These are phyloP conservation scores for Bicyclus anynana DNA, from an alignment of 1,140 invertebrate genomes.

Conservation along the genomic window DNA sequence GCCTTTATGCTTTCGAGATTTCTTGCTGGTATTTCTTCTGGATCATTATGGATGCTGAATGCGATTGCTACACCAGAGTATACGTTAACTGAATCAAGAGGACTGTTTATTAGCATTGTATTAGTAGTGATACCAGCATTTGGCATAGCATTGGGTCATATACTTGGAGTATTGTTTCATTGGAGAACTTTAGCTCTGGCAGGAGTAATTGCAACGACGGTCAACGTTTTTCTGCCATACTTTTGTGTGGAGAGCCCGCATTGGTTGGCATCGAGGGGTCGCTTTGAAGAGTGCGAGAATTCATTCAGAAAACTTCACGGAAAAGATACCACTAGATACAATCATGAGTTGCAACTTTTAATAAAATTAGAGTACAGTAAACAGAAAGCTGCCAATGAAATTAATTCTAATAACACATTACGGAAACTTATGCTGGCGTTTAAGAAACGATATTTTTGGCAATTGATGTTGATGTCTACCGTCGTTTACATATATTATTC, in stretches of 20 bases:
- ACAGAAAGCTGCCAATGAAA: background rate
- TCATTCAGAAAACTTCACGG: slow-evolving; percentile 19
- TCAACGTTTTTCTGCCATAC: background rate
- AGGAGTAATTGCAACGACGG: background rate
- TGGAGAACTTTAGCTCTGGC: background rate
- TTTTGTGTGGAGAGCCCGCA: too few relatives aligned
- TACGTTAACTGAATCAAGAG: background rate
- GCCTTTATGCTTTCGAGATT: background rate
- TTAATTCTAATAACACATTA: background rate
- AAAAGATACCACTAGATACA: background rate
- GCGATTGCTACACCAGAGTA: background rate
- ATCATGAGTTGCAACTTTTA: slow-evolving; percentile 9
- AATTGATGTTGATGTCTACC: slow-evolving; percentile 6
- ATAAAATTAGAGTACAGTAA: slow-evolving; percentile 1
- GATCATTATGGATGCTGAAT: background rate
- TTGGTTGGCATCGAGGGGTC: background rate
- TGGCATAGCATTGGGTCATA: background rate
- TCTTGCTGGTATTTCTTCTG: background rate
- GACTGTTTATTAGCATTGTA: background rate
- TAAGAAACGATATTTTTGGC: slow-evolving; percentile 20
- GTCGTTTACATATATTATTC: slow-evolving; percentile 15
- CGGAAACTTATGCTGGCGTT: background rate
- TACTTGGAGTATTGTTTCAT: background rate
- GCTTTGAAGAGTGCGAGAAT: slow-evolving; percentile 24
- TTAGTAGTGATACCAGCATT: background rate